These are phyloP conservation scores for Anarrhichthys ocellatus DNA, from an alignment of 2,113 vertebrate species.

Conservation along the genomic window DNA sequence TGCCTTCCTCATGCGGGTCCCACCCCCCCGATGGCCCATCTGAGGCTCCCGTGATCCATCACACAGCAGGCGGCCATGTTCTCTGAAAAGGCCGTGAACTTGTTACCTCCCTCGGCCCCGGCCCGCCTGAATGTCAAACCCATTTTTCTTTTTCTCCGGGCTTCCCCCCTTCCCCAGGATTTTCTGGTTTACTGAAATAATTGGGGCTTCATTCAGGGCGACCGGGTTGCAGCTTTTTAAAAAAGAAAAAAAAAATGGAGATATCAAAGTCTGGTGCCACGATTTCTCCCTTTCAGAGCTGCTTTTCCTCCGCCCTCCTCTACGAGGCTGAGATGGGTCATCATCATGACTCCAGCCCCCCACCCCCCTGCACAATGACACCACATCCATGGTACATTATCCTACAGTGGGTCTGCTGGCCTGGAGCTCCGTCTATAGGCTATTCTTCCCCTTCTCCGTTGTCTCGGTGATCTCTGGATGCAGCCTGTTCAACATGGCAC, in stretches of 20 bases:
- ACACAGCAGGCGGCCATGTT: conserved; percentile 72
- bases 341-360: conserved; percentile 56
- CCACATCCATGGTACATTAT: conserved; percentile 67
- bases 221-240: conserved; percentile 51
- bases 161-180: conserved; percentile 49
- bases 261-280: conserved; percentile 62
- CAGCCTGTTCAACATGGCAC: conserved; percentile 69
- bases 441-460: conserved; percentile 61
- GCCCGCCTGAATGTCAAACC: conserved; percentile 68
- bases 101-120: conserved; percentile 67
- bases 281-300: conserved; percentile 55
- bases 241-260: not conserved
- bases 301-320: conserved; percentile 51
- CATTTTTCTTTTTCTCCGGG: conserved; percentile 64
- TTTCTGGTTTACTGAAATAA: conserved; percentile 58
- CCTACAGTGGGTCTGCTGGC: conserved; percentile 65
- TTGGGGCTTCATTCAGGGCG: conserved; percentile 64
- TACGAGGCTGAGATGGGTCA: conserved; percentile 52
- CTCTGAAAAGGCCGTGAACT: conserved; percentile 76
- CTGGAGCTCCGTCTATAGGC: conserved; percentile 54
- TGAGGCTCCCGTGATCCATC: conserved; percentile 72
- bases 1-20: conserved; percentile 31
- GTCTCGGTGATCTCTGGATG: conserved; percentile 64
- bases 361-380: conserved; percentile 56
- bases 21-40: conserved; percentile 40